Evolutionary conservation across 2,888 invertebrate species (phyloP), one percentile per base, ranked within the genome.

Genomic region (Troilus luridus): DNA sequence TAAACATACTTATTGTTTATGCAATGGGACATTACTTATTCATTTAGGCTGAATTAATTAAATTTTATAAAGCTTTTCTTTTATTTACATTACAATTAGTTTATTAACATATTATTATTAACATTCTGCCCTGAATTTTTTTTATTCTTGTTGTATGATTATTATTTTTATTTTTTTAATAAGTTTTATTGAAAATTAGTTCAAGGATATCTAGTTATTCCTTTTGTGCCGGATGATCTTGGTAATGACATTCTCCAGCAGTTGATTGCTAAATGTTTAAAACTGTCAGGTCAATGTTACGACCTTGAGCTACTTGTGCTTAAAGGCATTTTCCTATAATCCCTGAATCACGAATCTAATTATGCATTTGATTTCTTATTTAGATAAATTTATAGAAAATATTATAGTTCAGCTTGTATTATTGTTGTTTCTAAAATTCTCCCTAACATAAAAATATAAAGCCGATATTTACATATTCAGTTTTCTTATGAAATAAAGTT

Each of bases 201-300:
- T 85, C 85, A 85, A 85, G 85, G 85, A 85, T 58, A n/a, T 85
- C 85, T 56, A 64, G 67, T 89, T 67, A 62, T 64, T 89, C 62
- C 27, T n/a, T 64, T 67, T 64, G 89, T 60, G 62, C 56, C 21
- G 56, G 41, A 3, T 67, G 64, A 64, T 58, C 56, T 58, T 90
- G 90, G 90, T 77, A 90, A 72, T 90, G 90, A 77, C 90, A 90
- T 90, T 90, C 90, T 90, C 67, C 90, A 90, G 90, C 10, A 58
- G 24, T 77, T 59, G 27, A 56, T 56, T 56, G 24, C 72, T 14
- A 77, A 85, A 85, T 85, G 56, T 21, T 85, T 12, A n/a, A 85
- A 85, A 85, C 56, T 85, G 72, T 72, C 7, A 77, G 90, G 90
- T 90, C 90, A 90, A 72, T 90, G 90, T 90, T 77, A 19, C 17